These are phyloP conservation scores for Menidia menidia DNA, from an alignment of 2,797 vertebrate species.

Conservation along the genomic window DNA sequence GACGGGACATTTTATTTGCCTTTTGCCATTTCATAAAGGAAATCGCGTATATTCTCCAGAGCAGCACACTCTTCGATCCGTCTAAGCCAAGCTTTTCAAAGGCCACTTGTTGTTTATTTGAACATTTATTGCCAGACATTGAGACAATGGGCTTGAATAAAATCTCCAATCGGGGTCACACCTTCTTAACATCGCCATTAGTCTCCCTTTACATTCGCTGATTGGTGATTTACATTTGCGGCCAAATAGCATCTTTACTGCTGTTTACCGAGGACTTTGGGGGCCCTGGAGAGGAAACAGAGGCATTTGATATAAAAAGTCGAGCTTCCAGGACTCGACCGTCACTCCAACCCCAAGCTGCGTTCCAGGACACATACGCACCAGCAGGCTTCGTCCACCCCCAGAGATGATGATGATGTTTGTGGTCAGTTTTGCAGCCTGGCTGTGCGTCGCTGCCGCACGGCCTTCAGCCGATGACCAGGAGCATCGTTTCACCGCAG, in stretches of 20 bases:
- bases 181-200: slow-evolving; percentile 90
- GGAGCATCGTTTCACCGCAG: slow-evolving; percentile 57
- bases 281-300: slow-evolving; percentile 39
- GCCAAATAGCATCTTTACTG: slow-evolving; percentile 83
- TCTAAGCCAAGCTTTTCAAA: slow-evolving; percentile 6
- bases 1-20: background rate
- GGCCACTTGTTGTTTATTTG: slow-evolving; percentile 55
- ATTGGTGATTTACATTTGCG: slow-evolving; percentile 89
- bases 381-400: slow-evolving; percentile 1
- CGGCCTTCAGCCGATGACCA: slow-evolving; percentile 63
- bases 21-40: background rate
- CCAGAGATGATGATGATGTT: slow-evolving; percentile 73
- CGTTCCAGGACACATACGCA: slow-evolving; percentile 12
- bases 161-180: slow-evolving; percentile 81
- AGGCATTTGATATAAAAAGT: slow-evolving; percentile 80
- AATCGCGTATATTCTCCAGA: background rate
- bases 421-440: slow-evolving; percentile 54
- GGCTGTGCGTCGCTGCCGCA: slow-evolving; percentile 40
- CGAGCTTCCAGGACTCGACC: slow-evolving; percentile 25
- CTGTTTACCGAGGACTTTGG: slow-evolving; percentile 71
- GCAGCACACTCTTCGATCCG: background rate
- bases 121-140: slow-evolving; percentile 64
- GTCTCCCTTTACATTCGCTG: slow-evolving; percentile 86
- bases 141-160: slow-evolving; percentile 57
- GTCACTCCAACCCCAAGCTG: slow-evolving; percentile 60